These are phyloP conservation scores for Poeciliopsis gracilis DNA, from an alignment of 2,797 vertebrate genomes.

Conservation along the genomic window DNA sequence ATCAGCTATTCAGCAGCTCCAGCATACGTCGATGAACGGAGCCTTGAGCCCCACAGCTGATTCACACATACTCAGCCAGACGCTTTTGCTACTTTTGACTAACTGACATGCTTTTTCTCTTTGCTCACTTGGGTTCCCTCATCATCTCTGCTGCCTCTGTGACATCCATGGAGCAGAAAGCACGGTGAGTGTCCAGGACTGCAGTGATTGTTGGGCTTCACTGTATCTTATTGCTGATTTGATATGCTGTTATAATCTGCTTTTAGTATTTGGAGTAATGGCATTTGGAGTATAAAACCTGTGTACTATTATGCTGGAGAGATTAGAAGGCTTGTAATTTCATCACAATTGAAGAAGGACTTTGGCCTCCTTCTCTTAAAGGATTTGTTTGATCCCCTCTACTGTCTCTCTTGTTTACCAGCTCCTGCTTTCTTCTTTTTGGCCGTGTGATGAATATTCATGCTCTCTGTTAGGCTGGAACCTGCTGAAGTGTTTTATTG, in stretches of 20 bases:
- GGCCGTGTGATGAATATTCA: constrained; percentile 78
- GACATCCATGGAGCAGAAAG: constrained; percentile 72
- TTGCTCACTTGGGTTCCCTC: constrained; percentile 63
- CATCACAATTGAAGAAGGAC: constrained; percentile 81
- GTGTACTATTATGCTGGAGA: constrained; percentile 72
- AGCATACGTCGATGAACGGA: constrained; percentile 63
- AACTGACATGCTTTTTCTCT: constrained; percentile 69
- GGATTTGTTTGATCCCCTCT: constrained; percentile 76
- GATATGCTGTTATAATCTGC: constrained; percentile 65
- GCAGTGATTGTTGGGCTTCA: constrained; percentile 43
- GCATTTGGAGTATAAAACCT: constrained; percentile 74
- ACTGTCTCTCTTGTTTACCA: constrained; percentile 70
- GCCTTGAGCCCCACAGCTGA: constrained; percentile 68
- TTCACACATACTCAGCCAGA: constrained; percentile 63
- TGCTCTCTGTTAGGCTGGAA: constrained; percentile 67
- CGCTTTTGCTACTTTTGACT: constrained; percentile 68
- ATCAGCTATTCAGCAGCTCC: constrained; percentile 71
- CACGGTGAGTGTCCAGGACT: constrained; percentile 76
- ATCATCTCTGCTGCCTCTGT: constrained; percentile 38
- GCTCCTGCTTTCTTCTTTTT: constrained; percentile 54
- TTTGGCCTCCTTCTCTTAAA: constrained; percentile 72
- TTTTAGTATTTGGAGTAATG: constrained; percentile 75
- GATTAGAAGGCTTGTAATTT: constrained; percentile 83
- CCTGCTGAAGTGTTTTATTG: constrained; percentile 78
- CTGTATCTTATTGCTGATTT: constrained; percentile 46